A percentile compares a stretch with the other conserved stretches of the same genome.
phyloP scores from a whole-genome alignment of 1,140 invertebrate species.

The Caenorhabditis brenneri region DNA sequence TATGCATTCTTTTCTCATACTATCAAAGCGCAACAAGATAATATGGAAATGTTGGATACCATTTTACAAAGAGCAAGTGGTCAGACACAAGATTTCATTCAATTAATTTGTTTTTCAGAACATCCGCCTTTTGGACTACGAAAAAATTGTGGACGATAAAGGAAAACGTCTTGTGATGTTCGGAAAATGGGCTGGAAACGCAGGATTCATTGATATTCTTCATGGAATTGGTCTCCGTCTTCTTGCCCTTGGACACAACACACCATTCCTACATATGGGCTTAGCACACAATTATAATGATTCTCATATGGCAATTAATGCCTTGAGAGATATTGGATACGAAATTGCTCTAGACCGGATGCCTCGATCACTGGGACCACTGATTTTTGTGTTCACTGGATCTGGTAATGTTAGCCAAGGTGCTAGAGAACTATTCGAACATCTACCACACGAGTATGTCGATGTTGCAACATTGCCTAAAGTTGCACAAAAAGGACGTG shows the following conservation, averaged over 20 bases:
- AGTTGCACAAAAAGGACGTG: constrained; percentile 93
- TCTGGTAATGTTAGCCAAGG: constrained; percentile 82
- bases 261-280: constrained; percentile 98
- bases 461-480: constrained; percentile 90
- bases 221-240: constrained; percentile 86
- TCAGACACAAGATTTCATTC: neutral
- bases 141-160: constrained; percentile 86
- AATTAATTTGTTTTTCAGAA: constrained; percentile 74
- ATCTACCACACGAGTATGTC: constrained; percentile 95
- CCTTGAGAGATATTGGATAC: constrained; percentile 94
- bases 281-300: constrained; percentile 97
- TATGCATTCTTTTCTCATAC: constrained; percentile 99
- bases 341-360: constrained; percentile 95
- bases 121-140: constrained; percentile 94
- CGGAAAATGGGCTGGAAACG: constrained; percentile 97
- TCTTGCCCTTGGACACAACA: constrained; percentile 94
- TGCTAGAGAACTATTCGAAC: constrained; percentile 96
- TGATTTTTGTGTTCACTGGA: constrained; percentile 97
- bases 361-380: constrained; percentile 94
- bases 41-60: constrained; percentile 95
- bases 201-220: constrained; percentile 97
- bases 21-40: constrained; percentile 96
- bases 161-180: constrained; percentile 94
- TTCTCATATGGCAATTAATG: constrained; percentile 94
- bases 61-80: constrained; percentile 84